Percentiles rank a stretch among this genome's conserved stretches.
phyloP scores from a whole-genome alignment of 2,888 invertebrate genomes.

The Phyllotreta cruciferae region DNA sequence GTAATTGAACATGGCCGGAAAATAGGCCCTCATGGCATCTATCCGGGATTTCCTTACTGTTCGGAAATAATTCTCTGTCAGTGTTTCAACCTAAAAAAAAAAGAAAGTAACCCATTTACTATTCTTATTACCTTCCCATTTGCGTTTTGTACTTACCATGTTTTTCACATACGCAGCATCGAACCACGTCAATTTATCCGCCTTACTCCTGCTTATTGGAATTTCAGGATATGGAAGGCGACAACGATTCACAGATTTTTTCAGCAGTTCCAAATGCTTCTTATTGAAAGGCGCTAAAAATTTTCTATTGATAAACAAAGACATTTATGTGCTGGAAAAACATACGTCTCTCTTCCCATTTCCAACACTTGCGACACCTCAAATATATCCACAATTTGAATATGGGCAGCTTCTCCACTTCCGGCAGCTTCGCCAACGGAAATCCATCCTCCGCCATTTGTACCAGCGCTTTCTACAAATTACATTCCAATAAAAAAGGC shows the following conservation, averaged over 20 bases:
- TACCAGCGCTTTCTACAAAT: constrained; percentile 45
- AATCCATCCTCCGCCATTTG: constrained; percentile 56
- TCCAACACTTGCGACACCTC: constrained; percentile 51
- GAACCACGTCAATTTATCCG: constrained; percentile 48
- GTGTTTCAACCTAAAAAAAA: constrained; percentile 34
- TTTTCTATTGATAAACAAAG: background rate
- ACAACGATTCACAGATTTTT: background rate
- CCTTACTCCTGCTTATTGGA: constrained; percentile 39
- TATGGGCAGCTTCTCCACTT: constrained; percentile 54
- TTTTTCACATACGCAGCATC: constrained; percentile 43
- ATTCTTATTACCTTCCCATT: background rate
- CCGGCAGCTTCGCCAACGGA: constrained; percentile 56
- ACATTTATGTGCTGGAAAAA: background rate
- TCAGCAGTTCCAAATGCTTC: background rate
- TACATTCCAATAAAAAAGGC: too few species aligned
- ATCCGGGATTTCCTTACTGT: constrained; percentile 48
- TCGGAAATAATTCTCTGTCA: constrained; percentile 45
- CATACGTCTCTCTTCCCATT: constrained; percentile 45
- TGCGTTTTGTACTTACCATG: constrained; percentile 29
- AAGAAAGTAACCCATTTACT: too few species aligned
- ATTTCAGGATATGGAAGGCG: constrained; percentile 6
- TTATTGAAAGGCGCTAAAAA: background rate
- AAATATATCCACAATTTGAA: constrained; percentile 57
- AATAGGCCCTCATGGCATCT: constrained; percentile 53
- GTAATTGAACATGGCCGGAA: constrained; percentile 52